A percentile compares a stretch with the other conserved stretches of the same genome.
Conservation (phyloP, 2,113 vertebrate species). For the Larimichthys polyactis region DNA sequence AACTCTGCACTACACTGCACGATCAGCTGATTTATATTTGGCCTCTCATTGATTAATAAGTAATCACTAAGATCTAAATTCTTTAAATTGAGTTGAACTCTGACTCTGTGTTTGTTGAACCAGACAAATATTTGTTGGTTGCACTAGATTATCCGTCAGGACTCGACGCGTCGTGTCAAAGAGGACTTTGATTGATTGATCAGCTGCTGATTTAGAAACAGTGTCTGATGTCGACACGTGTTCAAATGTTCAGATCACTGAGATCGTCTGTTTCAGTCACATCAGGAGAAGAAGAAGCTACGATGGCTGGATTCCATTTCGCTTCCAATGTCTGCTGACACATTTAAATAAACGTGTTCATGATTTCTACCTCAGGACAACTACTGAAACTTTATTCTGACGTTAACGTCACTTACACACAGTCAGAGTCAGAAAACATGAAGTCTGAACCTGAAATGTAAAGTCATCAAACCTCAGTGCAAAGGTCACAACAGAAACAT, state of each 20-base stretch:
- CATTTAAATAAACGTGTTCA: background rate
- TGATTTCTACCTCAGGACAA: background rate
- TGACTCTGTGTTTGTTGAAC: background rate
- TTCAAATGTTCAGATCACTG: too few species aligned
- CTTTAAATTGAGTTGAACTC: background rate
- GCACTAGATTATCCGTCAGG: background rate
- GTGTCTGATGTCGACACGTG: background rate
- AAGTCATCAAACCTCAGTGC: too few species aligned
- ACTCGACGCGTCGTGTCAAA: too few species aligned
- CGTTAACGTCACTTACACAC: too few species aligned
- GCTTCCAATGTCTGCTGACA: background rate
- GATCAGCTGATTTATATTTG: too few species aligned
- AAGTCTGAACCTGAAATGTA: too few species aligned
- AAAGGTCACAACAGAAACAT: too few species aligned
- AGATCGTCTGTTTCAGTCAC: too few species aligned
- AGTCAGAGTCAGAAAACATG: too few species aligned
- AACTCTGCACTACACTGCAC: too few species aligned
- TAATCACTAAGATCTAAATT: background rate
- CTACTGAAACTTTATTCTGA: too few species aligned
- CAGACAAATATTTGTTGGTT: background rate
- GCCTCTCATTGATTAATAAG: too few species aligned
- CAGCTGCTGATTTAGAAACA: background rate
- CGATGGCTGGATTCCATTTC: background rate
- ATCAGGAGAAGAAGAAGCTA: background rate
- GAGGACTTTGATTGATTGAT: conserved; percentile 1